Conservation (phyloP, 2,888 invertebrate species). For the Congeria kusceri region DNA sequence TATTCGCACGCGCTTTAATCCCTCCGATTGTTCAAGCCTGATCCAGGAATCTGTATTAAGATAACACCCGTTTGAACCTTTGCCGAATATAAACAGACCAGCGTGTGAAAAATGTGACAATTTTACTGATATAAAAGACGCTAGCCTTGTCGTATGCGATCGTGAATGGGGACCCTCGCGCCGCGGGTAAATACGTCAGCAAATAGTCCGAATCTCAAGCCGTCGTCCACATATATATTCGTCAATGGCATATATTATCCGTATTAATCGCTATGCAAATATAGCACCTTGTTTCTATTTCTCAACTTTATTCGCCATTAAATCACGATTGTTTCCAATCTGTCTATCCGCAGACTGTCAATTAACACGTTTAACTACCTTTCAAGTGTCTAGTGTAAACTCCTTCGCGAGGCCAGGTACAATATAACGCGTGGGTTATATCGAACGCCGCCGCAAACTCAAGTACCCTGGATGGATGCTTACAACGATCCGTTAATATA, state of each 20-base stretch:
- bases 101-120: no score
- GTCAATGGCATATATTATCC: neutral
- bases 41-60: constrained; percentile 3
- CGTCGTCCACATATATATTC: constrained; percentile 1
- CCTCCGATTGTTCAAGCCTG: constrained; percentile 30
- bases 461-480: constrained; percentile 6
- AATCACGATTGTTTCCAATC: constrained; percentile 47
- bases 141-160: no score
- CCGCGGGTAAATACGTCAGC: no score
- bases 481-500: no score
- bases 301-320: constrained; percentile 41
- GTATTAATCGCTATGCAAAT: constrained; percentile 40
- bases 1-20: constrained; percentile 26
- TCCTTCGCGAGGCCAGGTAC: constrained; percentile 14
- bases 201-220: no score
- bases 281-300: constrained; percentile 31
- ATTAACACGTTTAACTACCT: constrained; percentile 51
- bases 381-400: constrained; percentile 35
- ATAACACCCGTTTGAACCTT: constrained; percentile 1
- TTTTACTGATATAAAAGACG: no score
- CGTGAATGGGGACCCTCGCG: no score
- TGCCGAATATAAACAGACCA: no score
- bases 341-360: constrained; percentile 44
- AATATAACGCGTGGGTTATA: neutral
- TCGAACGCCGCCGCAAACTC: neutral